Evolutionary conservation across 1,140 invertebrate species (phyloP), one percentile per base, ranked within the genome.

Genomic region (Copidosoma floridanum): DNA sequence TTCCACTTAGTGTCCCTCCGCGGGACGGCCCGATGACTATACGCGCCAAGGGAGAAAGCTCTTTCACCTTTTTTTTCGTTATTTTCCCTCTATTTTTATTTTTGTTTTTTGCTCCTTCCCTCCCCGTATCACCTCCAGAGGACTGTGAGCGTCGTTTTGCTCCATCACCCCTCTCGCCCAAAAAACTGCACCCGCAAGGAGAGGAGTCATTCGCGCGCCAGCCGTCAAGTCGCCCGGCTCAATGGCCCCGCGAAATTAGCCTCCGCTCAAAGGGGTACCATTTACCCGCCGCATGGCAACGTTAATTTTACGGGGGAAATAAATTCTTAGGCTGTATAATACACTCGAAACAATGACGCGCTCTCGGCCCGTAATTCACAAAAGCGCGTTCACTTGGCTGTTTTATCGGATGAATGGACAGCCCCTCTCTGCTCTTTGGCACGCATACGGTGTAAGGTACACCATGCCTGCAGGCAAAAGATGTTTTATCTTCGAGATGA

Each of bases 1-100:
- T 80, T 78, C 78, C 76, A 80, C 76, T 80, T 80, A 80, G 76
- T 75, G 74, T 65, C 71, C n/a, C n/a, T 73, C 65, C 61, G 69
- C 71, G 71, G 68, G 71, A 72, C 70, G 75, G 60, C 64, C 46
- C 55, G 37, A 23, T 40, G 57, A 55, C 44, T 64, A 32, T 12
- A 12, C 29, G n/a, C n/a, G 16, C 11, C 3, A 23, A 21, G 24
- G 61, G 61, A 56, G 50, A 50, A 44, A 46, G 47, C 59, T 63
- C 57, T 57, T 50, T 43, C 43, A 46, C 26, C 11, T 53, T 41
- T 46, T 65, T 58, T 58, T 35, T 21, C 55, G 10, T 29, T 66
- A 53, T 57, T 47, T 23, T 35, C 43, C 55, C 48, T 16, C 7
- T 32, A 54, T 41, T 37, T 10, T 32, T 60, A 26, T 56, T 62